These are phyloP conservation scores for Macaria liturata DNA, from an alignment of 2,888 invertebrate genomes.

Conservation along the genomic window DNA sequence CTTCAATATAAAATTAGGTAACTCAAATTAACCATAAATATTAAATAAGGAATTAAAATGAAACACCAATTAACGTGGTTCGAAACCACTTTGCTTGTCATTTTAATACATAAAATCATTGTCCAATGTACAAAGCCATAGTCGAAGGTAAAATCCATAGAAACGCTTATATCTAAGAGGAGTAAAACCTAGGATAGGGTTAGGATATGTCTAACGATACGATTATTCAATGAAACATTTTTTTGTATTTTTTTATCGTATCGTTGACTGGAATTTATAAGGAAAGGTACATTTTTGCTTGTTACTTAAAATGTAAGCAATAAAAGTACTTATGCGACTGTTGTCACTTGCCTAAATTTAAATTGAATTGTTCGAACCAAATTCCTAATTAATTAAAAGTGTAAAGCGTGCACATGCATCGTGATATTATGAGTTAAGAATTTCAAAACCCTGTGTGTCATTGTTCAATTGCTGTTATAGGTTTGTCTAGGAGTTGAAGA, in stretches of 20 bases:
- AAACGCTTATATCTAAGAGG: slow-evolving; percentile 10
- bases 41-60: background rate
- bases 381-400: background rate
- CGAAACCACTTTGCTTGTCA: slow-evolving; percentile 2
- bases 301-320: background rate
- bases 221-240: background rate
- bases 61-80: slow-evolving; percentile 8
- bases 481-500: too few species aligned
- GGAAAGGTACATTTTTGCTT: background rate
- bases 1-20: too few species aligned
- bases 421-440: too few species aligned
- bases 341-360: background rate
- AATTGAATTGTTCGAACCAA: background rate
- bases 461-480: too few species aligned
- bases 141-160: slow-evolving; percentile 4
- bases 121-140: slow-evolving; percentile 1
- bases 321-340: too few species aligned
- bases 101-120: slow-evolving; percentile 2
- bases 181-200: slow-evolving; percentile 7
- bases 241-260: slow-evolving; percentile 12
- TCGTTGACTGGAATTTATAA: slow-evolving; percentile 6
- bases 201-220: slow-evolving; percentile 7
- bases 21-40: too few species aligned
- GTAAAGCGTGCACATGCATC: background rate
- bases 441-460: too few species aligned